Evolutionary conservation across 2,113 vertebrate genomes (phyloP).

Genomic region (Saguinus imperator): DNA sequence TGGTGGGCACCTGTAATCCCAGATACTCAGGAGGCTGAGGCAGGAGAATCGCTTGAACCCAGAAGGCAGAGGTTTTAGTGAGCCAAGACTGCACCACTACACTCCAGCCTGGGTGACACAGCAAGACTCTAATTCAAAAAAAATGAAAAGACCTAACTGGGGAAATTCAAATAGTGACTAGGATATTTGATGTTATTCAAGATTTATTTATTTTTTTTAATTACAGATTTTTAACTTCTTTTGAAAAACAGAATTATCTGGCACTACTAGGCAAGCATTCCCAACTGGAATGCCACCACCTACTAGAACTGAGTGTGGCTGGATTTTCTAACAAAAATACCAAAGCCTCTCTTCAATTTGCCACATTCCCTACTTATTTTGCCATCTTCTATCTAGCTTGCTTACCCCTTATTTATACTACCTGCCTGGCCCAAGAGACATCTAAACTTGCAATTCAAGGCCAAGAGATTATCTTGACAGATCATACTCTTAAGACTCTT

Average conservation of each 20-base stretch:
- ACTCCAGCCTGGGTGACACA: no score
- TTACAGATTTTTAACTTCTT: slow-evolving; percentile 18
- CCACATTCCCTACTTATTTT: neutral
- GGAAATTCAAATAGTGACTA: neutral
- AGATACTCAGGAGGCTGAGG: no score
- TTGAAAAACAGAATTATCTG: neutral
- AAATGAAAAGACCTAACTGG: neutral
- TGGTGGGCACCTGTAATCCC: no score
- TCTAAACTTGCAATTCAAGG: neutral
- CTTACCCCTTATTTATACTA: slow-evolving; percentile 3
- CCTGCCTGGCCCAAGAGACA: neutral
- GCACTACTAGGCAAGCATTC: neutral
- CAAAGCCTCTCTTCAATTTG: neutral
- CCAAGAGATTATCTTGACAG: neutral
- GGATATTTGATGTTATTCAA: neutral
- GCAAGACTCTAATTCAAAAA: no score
- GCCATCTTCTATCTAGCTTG: neutral
- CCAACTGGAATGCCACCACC: neutral
- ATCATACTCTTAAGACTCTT: neutral
- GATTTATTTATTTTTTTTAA: neutral
- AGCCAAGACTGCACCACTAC: no score
- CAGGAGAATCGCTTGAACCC: no score
- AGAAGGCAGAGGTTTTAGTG: no score
- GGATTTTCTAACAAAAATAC: slow-evolving; percentile 3
- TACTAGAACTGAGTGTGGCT: neutral